phyloP scores from a whole-genome alignment of 1,140 invertebrate genomes.

The Macrobrachium rosenbergii region DNA sequence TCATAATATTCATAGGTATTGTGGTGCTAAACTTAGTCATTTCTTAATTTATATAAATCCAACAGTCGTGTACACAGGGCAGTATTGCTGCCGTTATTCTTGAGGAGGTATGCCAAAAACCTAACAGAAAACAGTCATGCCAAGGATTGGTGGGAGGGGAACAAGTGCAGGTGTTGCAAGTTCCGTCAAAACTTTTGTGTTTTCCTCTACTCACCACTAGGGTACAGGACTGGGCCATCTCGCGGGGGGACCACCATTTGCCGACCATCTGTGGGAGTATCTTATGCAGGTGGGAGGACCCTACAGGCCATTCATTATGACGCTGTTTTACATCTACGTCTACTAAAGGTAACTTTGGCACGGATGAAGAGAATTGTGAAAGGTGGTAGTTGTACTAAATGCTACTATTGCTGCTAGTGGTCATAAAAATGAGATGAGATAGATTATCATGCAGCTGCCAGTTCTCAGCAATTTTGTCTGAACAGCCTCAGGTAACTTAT shows the following conservation, averaged over 20 bases:
- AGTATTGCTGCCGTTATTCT: too few species aligned
- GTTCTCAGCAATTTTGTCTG: background rate
- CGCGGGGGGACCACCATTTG: conserved; percentile 31
- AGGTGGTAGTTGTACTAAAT: conserved; percentile 42
- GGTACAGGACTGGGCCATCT: conserved; percentile 9
- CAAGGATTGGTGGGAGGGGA: background rate
- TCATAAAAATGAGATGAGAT: conserved; percentile 22
- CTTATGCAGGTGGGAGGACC: conserved; percentile 23
- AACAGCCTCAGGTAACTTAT: conserved; percentile 1
- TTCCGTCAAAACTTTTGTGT: background rate
- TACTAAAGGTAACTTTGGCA: conserved; percentile 26
- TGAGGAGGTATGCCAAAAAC: too few species aligned
- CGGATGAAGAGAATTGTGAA: conserved; percentile 18
- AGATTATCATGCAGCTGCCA: conserved; percentile 19
- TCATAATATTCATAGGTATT: too few species aligned
- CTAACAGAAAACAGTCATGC: background rate
- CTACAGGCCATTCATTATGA: conserved; percentile 27
- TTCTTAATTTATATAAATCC: too few species aligned
- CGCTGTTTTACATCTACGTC: conserved; percentile 27
- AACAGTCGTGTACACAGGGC: too few species aligned
- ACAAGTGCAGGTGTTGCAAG: background rate
- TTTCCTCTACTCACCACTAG: conserved; percentile 27
- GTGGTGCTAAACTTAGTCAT: too few species aligned
- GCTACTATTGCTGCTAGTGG: conserved; percentile 44
- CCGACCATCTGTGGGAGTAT: conserved; percentile 46